Percentiles rank a stretch among this genome's conserved stretches.
phyloP scores from a whole-genome alignment of 2,888 invertebrate genomes.

The Actias luna region DNA sequence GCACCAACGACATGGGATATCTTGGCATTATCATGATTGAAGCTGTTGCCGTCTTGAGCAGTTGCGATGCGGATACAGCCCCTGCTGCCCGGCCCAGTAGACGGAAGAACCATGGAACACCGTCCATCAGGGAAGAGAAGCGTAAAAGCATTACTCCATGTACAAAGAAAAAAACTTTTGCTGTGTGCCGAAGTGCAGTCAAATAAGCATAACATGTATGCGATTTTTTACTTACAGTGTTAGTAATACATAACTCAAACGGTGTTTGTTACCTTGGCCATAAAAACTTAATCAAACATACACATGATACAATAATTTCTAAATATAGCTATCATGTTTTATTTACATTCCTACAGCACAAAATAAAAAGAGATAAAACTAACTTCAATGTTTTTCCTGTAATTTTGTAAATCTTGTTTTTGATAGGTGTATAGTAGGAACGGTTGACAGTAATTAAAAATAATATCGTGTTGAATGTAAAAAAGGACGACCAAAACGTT shows the following conservation, averaged over 20 bases:
- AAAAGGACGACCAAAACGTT: constrained; percentile 5
- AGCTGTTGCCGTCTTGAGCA: no score
- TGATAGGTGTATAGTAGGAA: not conserved
- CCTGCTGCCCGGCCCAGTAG: no score
- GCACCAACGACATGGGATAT: no score
- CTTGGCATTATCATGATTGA: no score
- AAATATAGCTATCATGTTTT: not conserved
- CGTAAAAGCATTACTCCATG: no score
- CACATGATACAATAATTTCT: not conserved
- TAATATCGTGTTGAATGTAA: not conserved
- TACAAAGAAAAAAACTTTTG: no score
- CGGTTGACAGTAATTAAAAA: not conserved
- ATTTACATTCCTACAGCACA: not conserved
- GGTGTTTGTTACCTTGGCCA: not conserved
- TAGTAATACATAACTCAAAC: not conserved
- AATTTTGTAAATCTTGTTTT: not conserved
- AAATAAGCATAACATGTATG: not conserved
- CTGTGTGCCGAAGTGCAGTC: not conserved
- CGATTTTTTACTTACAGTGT: not conserved
- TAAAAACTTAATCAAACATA: not conserved
- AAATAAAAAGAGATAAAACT: not conserved
- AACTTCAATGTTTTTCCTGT: not conserved
- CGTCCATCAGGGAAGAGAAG: no score
- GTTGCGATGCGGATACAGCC: no score
- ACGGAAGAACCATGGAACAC: no score